A percentile compares a stretch with the other conserved stretches of the same genome.
These are phyloP conservation scores for Bombus breviceps DNA, from an alignment of 1,140 invertebrate species.

Conservation along the genomic window DNA sequence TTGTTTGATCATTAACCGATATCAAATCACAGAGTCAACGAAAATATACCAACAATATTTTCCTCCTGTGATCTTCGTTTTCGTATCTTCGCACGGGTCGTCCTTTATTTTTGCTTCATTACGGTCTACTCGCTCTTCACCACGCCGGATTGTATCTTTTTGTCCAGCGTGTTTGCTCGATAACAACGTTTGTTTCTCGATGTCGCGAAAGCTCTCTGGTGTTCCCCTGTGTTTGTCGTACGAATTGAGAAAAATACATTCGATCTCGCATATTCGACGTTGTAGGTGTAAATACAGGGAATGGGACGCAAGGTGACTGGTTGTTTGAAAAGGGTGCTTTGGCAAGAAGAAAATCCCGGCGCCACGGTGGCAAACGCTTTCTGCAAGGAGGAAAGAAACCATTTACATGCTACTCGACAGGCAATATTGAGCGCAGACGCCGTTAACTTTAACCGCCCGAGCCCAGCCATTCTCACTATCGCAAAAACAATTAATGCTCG, in stretches of 20 bases:
- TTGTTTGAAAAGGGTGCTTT: constrained; percentile 19
- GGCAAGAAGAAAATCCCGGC: constrained; percentile 20
- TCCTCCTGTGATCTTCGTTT: not conserved
- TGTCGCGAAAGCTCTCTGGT: not conserved
- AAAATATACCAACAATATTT: not conserved
- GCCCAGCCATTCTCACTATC: constrained; percentile 78
- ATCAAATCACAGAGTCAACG: too few species aligned
- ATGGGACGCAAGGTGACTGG: not conserved
- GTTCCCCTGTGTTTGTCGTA: not conserved
- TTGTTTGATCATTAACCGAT: too few species aligned
- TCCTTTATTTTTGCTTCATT: not conserved
- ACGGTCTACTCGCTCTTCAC: not conserved
- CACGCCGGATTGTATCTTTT: too few species aligned
- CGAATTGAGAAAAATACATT: not conserved
- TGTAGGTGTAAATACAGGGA: constrained; percentile 9
- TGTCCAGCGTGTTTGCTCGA: not conserved
- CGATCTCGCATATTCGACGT: not conserved
- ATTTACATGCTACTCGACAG: constrained; percentile 73
- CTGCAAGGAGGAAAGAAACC: constrained; percentile 60
- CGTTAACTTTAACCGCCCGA: constrained; percentile 74
- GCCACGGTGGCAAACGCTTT: constrained; percentile 15
- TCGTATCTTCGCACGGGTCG: not conserved
- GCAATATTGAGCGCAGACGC: constrained; percentile 69
- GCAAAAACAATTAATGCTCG: constrained; percentile 83
- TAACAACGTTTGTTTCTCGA: not conserved